A percentile compares a stretch with the other conserved stretches of the same genome.
phyloP scores from a whole-genome alignment of 2,113 vertebrate species.

The Clarias batrachus region DNA sequence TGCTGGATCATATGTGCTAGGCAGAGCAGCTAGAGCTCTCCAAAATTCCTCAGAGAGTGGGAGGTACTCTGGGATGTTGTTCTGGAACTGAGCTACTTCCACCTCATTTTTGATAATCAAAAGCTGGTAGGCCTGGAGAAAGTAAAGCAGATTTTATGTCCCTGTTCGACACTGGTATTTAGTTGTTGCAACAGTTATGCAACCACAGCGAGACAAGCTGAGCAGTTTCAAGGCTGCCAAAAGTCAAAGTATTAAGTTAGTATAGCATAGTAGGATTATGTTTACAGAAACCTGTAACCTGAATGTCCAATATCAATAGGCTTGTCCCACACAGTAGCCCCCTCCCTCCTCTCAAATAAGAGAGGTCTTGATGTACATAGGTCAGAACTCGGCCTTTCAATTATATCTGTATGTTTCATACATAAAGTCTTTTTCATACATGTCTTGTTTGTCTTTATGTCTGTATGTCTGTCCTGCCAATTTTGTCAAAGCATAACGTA shows the following conservation, averaged over 20 bases:
- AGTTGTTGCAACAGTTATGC: background rate
- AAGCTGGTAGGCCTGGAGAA: slow-evolving; percentile 75
- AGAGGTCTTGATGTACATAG: too few species aligned
- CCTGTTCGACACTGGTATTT: background rate
- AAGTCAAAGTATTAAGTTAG: background rate
- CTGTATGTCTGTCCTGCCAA: too few species aligned
- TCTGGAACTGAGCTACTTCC: slow-evolving; percentile 93
- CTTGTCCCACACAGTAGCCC: too few species aligned
- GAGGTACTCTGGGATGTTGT: slow-evolving; percentile 82
- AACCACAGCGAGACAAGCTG: background rate
- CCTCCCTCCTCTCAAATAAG: too few species aligned
- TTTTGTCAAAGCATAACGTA: too few species aligned
- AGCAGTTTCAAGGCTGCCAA: background rate
- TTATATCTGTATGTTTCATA: too few species aligned
- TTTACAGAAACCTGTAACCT: background rate
- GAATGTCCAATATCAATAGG: background rate
- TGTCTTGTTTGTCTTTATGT: too few species aligned
- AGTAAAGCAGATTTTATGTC: background rate
- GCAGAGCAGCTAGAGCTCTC: slow-evolving; percentile 82
- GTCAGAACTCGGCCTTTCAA: too few species aligned
- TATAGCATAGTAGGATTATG: background rate
- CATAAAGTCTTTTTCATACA: too few species aligned
- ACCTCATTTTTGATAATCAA: slow-evolving; percentile 86
- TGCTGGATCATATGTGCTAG: slow-evolving; percentile 78
- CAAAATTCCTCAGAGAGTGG: slow-evolving; percentile 84